phyloP scores from a whole-genome alignment of 2,797 vertebrate genomes.

The Protosalanx chinensis region DNA sequence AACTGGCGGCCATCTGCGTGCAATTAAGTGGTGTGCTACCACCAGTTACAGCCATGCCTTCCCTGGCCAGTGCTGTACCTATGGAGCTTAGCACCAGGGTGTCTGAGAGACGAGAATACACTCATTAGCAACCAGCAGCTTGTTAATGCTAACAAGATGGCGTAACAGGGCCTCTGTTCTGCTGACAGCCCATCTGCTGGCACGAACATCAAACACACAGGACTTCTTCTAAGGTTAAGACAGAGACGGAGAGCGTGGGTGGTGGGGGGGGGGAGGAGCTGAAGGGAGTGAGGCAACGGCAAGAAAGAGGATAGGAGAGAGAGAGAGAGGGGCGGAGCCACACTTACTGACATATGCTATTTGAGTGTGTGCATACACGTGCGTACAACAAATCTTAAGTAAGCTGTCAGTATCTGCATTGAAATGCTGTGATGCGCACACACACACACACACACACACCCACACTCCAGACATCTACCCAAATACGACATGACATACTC shows the following conservation, averaged over 20 bases:
- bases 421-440: neutral
- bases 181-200: constrained; percentile 3
- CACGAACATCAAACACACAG: neutral
- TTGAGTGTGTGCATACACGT: neutral
- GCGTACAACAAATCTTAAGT: neutral
- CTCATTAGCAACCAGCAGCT: neutral
- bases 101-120: neutral
- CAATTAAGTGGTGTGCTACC: too few species aligned
- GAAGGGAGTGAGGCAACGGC: neutral
- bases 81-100: neutral
- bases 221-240: neutral
- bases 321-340: neutral
- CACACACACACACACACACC: constrained; percentile 1
- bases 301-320: neutral
- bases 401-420: neutral
- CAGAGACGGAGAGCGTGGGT: neutral
- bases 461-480: neutral
- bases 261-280: too few species aligned
- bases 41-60: too few species aligned
- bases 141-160: neutral
- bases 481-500: neutral
- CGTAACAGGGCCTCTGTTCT: neutral
- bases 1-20: neutral
- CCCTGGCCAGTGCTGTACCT: too few species aligned
- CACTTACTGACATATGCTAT: too few species aligned